Percentiles rank a stretch among this genome's conserved stretches.
Conservation (phyloP, 2,888 invertebrate species). For the Amaurobius ferox region DNA sequence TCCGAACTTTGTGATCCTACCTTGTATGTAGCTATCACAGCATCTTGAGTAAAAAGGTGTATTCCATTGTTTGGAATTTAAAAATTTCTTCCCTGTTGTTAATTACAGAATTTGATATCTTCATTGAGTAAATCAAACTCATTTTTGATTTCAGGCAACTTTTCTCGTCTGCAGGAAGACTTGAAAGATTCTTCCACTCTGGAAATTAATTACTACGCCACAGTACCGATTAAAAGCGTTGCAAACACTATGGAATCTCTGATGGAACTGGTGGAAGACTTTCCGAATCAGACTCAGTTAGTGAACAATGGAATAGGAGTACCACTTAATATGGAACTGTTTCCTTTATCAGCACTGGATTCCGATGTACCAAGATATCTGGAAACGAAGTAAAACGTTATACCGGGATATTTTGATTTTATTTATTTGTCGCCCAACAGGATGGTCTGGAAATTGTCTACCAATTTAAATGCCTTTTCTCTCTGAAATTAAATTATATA, state of each 20-base stretch:
- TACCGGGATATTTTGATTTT: too few relatives aligned
- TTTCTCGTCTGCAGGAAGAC: constrained; percentile 58
- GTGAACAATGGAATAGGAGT: constrained; percentile 68
- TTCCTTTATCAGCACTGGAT: constrained; percentile 61
- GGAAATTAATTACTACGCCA: constrained; percentile 70
- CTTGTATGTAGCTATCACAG: too few relatives aligned
- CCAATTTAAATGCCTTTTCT: too few relatives aligned
- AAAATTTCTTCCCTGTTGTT: too few relatives aligned
- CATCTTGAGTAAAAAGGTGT: too few relatives aligned
- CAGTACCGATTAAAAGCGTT: constrained; percentile 64
- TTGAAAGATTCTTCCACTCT: constrained; percentile 50
- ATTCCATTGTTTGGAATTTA: too few relatives aligned
- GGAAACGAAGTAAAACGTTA: constrained; percentile 56
- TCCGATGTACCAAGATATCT: constrained; percentile 31
- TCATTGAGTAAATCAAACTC: too few relatives aligned
- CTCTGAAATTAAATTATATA: too few relatives aligned
- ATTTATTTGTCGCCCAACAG: too few relatives aligned
- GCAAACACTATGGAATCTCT: constrained; percentile 67
- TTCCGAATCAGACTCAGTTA: constrained; percentile 62
- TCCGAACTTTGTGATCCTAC: too few relatives aligned
- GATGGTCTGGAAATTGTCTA: too few relatives aligned
- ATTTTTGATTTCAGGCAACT: constrained; percentile 61
- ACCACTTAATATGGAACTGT: constrained; percentile 67
- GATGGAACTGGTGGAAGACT: constrained; percentile 69
- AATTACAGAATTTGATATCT: too few relatives aligned